Conservation (phyloP, 1,140 invertebrate species). For the Varroa destructor region DNA sequence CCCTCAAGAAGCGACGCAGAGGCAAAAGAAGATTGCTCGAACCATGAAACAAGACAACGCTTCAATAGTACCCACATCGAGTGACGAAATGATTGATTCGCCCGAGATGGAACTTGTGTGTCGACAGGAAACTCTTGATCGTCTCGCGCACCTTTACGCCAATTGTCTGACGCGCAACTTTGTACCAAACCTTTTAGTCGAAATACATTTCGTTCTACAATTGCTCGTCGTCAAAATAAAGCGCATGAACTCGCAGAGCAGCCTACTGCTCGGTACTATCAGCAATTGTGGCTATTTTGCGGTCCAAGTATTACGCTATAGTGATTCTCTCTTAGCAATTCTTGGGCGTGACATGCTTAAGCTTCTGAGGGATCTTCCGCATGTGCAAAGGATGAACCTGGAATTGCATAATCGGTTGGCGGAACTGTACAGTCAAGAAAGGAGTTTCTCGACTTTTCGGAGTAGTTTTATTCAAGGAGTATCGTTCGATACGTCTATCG, state of each 20-base stretch:
- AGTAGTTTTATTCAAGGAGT: conserved; percentile 13
- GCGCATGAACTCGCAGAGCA: neutral
- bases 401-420: neutral
- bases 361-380: neutral
- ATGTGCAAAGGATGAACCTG: neutral
- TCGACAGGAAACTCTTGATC: neutral
- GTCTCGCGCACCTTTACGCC: neutral
- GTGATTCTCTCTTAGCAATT: neutral
- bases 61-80: neutral
- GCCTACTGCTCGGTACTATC: neutral
- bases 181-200: neutral
- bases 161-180: neutral
- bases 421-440: neutral
- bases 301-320: neutral
- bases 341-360: neutral
- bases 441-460: neutral
- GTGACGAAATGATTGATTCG: neutral
- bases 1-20: neutral
- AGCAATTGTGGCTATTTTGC: conserved; percentile 19
- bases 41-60: neutral
- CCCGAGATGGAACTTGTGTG: neutral
- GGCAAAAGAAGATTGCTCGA: neutral
- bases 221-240: conserved; percentile 4
- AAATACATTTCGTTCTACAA: neutral
- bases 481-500: conserved; percentile 3